Evolutionary conservation across 2,797 vertebrate genomes (phyloP).

Genomic region (Aselliscus stoliczkanus): DNA sequence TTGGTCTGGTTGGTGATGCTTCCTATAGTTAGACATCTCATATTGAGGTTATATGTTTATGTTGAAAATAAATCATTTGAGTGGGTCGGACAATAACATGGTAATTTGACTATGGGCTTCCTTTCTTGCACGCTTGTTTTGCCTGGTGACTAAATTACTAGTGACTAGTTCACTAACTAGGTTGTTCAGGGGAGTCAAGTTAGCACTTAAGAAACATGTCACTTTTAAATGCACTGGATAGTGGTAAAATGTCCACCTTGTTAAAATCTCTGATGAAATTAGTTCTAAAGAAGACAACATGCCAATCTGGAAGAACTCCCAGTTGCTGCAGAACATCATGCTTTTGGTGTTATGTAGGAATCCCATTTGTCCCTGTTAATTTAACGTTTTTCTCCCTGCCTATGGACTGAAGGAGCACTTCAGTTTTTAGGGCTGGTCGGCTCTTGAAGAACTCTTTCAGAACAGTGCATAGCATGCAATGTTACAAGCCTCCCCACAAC

Average conservation of each 20-base stretch:
- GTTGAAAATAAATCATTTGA: slow-evolving; percentile 47
- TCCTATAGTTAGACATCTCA: slow-evolving; percentile 65
- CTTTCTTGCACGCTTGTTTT: slow-evolving; percentile 23
- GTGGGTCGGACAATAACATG: background rate
- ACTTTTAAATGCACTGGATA: background rate
- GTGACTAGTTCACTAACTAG: background rate
- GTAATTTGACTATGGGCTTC: slow-evolving; percentile 35
- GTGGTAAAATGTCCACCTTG: background rate
- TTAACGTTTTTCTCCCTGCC: background rate
- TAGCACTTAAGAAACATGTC: background rate
- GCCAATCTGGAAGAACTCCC: background rate
- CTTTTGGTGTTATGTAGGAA: background rate
- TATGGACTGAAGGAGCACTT: background rate
- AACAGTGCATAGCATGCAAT: background rate
- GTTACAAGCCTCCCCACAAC: background rate
- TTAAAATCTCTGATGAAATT: background rate
- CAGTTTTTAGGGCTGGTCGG: background rate
- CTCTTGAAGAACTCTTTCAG: background rate
- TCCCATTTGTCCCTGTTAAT: background rate
- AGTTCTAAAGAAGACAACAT: background rate
- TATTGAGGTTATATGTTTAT: slow-evolving; percentile 41
- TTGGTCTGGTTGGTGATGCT: slow-evolving; percentile 31
- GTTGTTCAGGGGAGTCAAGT: background rate
- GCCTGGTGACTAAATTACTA: background rate
- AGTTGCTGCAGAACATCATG: background rate